Base-by-base conservation (phyloP, 2,113 vertebrate species). In the Oreochromis niloticus region DNA sequence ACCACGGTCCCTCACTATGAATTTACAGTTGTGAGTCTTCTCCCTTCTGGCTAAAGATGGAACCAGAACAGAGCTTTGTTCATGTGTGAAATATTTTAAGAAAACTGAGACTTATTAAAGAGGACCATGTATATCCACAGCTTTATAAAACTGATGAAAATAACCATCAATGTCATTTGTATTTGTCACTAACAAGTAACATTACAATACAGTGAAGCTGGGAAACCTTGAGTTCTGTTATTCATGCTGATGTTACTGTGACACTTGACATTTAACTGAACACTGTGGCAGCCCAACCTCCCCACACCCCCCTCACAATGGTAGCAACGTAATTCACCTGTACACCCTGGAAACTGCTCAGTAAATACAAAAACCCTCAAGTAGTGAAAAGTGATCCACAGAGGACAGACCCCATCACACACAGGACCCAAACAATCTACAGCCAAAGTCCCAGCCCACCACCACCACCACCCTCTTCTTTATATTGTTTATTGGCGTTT, bases 401-500 rank as follows among this genome's bases (percentile, higher is more conserved):
- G 22, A 75, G 16, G 68, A 5, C 24, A 19, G 4, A 78, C 16
- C 71, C 43, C 43, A 78, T 43, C 43, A 5, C 9, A 75, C 71
- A 78, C 43, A 50, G 24, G 6, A 32, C 24, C 41, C 43, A 78
- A 17, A 30, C 22, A 22, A 14, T 68, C 63, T 22, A 41, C 36
- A 46, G 41, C 0, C 13, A 63, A 34, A 36, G 32, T n/a, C 59
- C 10, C 24, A 17, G 16, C 1, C 1, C 41, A 46, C 36, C 16
- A 7, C 46, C 16, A 7, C 46, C 6, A 27, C 27, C 27, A 19
- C 9, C 61, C 36, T 66, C 61, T 66, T 66, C 61, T 36, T 66
- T 36, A 36, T 63, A 1, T 3, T 34, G 3, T 36, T 39, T n/a
- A 7, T 0, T 66, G 32, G 4, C 0, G 0, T 4, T 39, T 66